phyloP scores from a whole-genome alignment of 1,140 invertebrate genomes.

The Ruditapes philippinarum region DNA sequence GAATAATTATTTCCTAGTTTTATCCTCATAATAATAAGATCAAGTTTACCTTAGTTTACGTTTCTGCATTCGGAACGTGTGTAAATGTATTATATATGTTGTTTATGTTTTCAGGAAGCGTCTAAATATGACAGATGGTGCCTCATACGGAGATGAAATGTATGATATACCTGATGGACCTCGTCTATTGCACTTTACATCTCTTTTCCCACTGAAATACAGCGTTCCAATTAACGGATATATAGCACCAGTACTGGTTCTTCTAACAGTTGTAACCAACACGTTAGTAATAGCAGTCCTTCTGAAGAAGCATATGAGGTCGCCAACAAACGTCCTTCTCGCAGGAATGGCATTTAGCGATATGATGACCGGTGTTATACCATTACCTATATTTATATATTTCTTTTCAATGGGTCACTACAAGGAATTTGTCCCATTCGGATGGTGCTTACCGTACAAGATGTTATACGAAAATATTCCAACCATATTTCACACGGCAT shows the following conservation, averaged over 20 bases:
- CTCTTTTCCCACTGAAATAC: conserved; percentile 71
- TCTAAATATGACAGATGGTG: not conserved
- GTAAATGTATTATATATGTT: too few relatives aligned
- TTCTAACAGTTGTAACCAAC: conserved; percentile 96
- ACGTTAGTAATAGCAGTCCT: conserved; percentile 93
- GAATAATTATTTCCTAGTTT: too few relatives aligned
- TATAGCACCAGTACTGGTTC: conserved; percentile 93
- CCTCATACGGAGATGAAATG: not conserved
- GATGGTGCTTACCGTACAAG: conserved; percentile 92
- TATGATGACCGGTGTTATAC: conserved; percentile 96
- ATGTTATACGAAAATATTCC: conserved; percentile 89
- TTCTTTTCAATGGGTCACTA: conserved; percentile 97
- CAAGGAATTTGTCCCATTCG: conserved; percentile 86
- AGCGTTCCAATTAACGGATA: conserved; percentile 87
- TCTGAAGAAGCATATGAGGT: conserved; percentile 89
- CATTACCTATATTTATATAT: conserved; percentile 95
- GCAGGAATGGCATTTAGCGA: conserved; percentile 96
- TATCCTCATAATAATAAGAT: too few relatives aligned
- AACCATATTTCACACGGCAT: conserved; percentile 96
- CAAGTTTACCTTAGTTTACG: too few relatives aligned
- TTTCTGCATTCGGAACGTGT: too few relatives aligned
- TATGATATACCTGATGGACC: not conserved
- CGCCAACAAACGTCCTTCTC: conserved; percentile 91
- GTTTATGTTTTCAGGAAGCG: not conserved
- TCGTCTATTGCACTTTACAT: not conserved